phyloP scores from a whole-genome alignment of 2,797 vertebrate species.

The Sardinella longiceps region DNA sequence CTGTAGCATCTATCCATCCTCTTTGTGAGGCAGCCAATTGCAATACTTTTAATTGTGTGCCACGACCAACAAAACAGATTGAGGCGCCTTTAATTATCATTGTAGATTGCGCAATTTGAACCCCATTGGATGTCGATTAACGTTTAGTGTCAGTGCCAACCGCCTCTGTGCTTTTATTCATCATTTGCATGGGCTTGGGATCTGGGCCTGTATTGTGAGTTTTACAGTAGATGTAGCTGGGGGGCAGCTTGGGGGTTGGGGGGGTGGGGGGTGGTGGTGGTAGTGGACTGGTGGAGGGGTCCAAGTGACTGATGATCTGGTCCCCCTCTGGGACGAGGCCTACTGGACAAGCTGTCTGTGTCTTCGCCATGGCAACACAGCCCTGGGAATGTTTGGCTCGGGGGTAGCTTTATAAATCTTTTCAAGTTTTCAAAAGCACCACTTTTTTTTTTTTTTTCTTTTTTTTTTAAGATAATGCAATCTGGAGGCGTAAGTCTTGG shows the following conservation, averaged over 20 bases:
- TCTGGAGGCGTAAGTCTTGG: background rate
- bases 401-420: background rate
- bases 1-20: background rate
- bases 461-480: background rate
- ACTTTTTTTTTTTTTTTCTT: background rate
- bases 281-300: background rate
- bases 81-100: slow-evolving; percentile 69
- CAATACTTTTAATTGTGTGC: slow-evolving; percentile 65
- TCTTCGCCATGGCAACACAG: slow-evolving; percentile 3
- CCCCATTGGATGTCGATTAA: slow-evolving; percentile 58
- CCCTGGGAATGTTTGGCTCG: background rate
- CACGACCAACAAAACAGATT: slow-evolving; percentile 61
- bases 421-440: background rate
- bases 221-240: background rate
- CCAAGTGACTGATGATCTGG: slow-evolving; percentile 31
- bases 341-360: slow-evolving; percentile 12
- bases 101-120: slow-evolving; percentile 60
- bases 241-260: background rate
- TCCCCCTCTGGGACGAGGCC: slow-evolving; percentile 17
- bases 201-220: slow-evolving; percentile 38
- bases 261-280: background rate
- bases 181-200: slow-evolving; percentile 40
- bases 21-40: slow-evolving; percentile 45
- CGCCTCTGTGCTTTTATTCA: slow-evolving; percentile 52
- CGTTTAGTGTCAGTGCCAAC: slow-evolving; percentile 52